Percentiles rank a stretch among this genome's conserved stretches.
Conservation (phyloP, 2,888 invertebrate genomes). For the Nowickia ferox region DNA sequence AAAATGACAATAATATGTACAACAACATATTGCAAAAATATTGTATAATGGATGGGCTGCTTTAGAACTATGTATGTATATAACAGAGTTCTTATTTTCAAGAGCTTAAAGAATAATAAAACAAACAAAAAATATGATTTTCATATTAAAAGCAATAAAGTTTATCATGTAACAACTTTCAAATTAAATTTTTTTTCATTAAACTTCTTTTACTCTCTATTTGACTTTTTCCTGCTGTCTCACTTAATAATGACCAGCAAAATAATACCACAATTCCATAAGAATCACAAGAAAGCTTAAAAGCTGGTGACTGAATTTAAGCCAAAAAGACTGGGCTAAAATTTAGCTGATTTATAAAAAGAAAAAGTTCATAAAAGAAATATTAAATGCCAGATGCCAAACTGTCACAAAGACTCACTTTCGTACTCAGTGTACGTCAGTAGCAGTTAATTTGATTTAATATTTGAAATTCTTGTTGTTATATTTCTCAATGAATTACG, state of each 20-base stretch:
- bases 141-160: slow-evolving; percentile 15
- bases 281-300: not conserved
- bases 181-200: not conserved
- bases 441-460: slow-evolving; percentile 63
- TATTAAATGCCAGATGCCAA: slow-evolving; percentile 65
- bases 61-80: too few species aligned
- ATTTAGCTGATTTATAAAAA: slow-evolving; percentile 52
- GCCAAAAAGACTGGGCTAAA: slow-evolving; percentile 13
- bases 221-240: slow-evolving; percentile 17
- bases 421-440: slow-evolving; percentile 21
- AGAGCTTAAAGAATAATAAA: not conserved
- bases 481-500: slow-evolving; percentile 54
- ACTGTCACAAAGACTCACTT: slow-evolving; percentile 68
- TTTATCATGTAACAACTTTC: not conserved
- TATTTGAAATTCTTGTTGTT: slow-evolving; percentile 1
- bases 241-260: slow-evolving; percentile 47
- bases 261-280: not conserved
- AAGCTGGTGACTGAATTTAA: not conserved
- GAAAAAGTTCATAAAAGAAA: slow-evolving; percentile 59
- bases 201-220: not conserved
- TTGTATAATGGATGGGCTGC: too few species aligned
- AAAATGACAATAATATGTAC: too few species aligned
- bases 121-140: not conserved
- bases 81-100: not conserved
- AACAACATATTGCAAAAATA: too few species aligned